Conservation (phyloP, 2,888 invertebrate genomes). For the Noctua janthe region DNA sequence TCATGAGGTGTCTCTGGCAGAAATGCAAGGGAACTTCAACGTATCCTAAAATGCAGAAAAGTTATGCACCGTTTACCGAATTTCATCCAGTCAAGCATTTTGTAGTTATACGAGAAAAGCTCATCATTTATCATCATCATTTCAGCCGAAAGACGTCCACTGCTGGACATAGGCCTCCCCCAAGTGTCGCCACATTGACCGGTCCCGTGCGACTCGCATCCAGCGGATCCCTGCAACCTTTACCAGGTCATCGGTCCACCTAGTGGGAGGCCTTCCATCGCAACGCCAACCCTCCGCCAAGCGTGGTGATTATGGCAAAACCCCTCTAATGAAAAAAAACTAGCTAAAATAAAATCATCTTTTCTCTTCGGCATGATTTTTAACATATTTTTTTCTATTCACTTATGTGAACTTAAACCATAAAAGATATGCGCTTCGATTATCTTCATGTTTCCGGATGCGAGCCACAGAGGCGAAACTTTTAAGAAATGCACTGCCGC, state of each 20-base stretch:
- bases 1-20: conserved; percentile 83
- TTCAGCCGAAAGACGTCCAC: too few species aligned
- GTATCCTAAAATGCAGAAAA: conserved; percentile 74
- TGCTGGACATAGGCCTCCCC: too few species aligned
- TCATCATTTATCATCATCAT: too few species aligned
- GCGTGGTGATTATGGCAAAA: too few species aligned
- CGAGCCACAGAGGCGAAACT: background rate
- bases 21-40: conserved; percentile 81
- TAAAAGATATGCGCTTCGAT: background rate
- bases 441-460: background rate
- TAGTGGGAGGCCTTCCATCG: too few species aligned
- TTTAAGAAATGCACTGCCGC: background rate
- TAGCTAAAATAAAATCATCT: background rate
- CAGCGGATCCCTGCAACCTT: too few species aligned
- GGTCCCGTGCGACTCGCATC: too few species aligned
- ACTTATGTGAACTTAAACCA: background rate
- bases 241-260: too few species aligned
- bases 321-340: background rate
- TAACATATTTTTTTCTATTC: background rate
- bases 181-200: too few species aligned
- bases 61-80: background rate
- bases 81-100: background rate
- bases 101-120: background rate
- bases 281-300: too few species aligned
- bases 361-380: background rate